Conservation (phyloP, 2,888 invertebrate genomes). For the Rhingia campestris region DNA sequence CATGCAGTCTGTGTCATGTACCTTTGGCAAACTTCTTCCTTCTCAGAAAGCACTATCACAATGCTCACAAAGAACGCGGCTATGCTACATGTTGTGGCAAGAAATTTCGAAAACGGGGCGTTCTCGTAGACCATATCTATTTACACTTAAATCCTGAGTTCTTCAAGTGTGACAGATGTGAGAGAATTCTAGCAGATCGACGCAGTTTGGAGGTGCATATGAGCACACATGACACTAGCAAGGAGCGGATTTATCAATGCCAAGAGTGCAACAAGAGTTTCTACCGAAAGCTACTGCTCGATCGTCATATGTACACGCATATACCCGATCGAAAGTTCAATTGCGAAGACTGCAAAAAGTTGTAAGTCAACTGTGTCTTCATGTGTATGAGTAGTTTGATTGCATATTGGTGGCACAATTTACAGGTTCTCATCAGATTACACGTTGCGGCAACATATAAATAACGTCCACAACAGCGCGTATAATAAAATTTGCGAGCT, state of each 20-base stretch:
- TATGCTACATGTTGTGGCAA: slow-evolving; percentile 75
- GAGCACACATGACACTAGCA: slow-evolving; percentile 76
- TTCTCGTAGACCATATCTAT: slow-evolving; percentile 74
- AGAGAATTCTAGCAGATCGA: slow-evolving; percentile 77
- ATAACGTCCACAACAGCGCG: slow-evolving; percentile 78
- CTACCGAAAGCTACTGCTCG: slow-evolving; percentile 76
- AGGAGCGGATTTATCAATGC: slow-evolving; percentile 78
- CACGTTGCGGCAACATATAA: slow-evolving; percentile 77
- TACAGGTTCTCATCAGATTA: slow-evolving; percentile 78
- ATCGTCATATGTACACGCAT: slow-evolving; percentile 79
- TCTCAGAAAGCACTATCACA: slow-evolving; percentile 69
- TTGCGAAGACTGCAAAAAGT: slow-evolving; percentile 78
- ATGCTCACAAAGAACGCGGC: slow-evolving; percentile 68
- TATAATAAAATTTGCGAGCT: slow-evolving; percentile 80
- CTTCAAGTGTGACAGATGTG: slow-evolving; percentile 79
- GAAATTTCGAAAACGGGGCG: slow-evolving; percentile 73
- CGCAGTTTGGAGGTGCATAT: slow-evolving; percentile 78
- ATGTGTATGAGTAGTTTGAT: not conserved
- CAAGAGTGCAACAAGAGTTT: slow-evolving; percentile 79
- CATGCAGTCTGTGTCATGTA: slow-evolving; percentile 73
- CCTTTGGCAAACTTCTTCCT: slow-evolving; percentile 65
- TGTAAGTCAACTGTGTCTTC: slow-evolving; percentile 73
- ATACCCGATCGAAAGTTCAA: slow-evolving; percentile 78
- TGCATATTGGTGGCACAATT: not conserved
- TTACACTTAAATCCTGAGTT: slow-evolving; percentile 79